phyloP scores from a whole-genome alignment of 2,888 invertebrate species.

The Caradrina clavipalpis region DNA sequence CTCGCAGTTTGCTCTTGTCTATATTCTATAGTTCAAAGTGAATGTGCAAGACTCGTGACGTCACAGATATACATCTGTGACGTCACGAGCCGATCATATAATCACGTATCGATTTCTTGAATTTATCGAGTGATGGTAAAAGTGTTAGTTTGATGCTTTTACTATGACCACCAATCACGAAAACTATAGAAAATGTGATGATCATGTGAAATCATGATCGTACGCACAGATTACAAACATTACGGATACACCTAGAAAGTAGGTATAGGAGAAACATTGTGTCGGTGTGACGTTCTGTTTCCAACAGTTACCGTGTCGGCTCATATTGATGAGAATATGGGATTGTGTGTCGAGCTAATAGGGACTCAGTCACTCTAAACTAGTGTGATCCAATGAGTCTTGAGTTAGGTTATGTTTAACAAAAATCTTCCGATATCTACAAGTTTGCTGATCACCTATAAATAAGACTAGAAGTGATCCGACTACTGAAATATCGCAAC shows the following conservation, averaged over 20 bases:
- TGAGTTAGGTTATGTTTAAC: too few species aligned
- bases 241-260: conserved; percentile 55
- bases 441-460: too few species aligned
- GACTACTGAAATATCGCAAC: too few species aligned
- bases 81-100: conserved; percentile 33
- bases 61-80: conserved; percentile 17
- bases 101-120: conserved; percentile 57
- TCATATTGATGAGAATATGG: conserved; percentile 10
- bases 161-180: conserved; percentile 44
- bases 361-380: too few species aligned
- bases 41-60: conserved; percentile 33
- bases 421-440: too few species aligned
- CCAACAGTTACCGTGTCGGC: conserved; percentile 15
- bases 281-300: conserved; percentile 29
- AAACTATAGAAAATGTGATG: conserved; percentile 61
- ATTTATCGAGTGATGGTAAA: conserved; percentile 57
- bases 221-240: conserved; percentile 38
- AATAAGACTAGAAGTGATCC: too few species aligned
- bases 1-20: background rate
- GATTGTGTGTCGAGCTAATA: background rate
- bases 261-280: conserved; percentile 40
- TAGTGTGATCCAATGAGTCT: too few species aligned
- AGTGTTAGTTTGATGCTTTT: conserved; percentile 43
- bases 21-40: conserved; percentile 30
- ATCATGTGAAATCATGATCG: conserved; percentile 57